A percentile compares a stretch with the other conserved stretches of the same genome.
phyloP scores from a whole-genome alignment of 2,888 invertebrate genomes.

The Dendrolimus pini region DNA sequence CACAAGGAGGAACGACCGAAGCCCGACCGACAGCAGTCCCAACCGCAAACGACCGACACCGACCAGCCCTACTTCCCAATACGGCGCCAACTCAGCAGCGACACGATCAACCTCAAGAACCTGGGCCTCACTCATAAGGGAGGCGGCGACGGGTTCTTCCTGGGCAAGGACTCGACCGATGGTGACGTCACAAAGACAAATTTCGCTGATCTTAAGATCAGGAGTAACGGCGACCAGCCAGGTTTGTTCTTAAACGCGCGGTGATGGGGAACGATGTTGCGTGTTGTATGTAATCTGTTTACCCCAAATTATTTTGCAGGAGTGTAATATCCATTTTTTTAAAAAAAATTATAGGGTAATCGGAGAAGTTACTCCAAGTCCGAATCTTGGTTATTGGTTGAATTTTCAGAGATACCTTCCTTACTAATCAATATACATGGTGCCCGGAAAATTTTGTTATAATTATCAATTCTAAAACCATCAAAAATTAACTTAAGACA shows the following conservation, averaged over 20 bases:
- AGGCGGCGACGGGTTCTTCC: conserved; percentile 66
- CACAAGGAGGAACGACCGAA: conserved; percentile 42
- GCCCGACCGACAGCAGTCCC: conserved; percentile 78
- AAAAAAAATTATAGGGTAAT: too few relatives aligned
- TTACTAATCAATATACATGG: too few relatives aligned
- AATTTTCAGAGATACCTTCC: too few relatives aligned
- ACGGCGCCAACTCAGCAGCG: conserved; percentile 78
- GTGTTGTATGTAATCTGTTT: neutral
- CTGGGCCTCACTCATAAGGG: conserved; percentile 42
- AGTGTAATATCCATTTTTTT: too few relatives aligned
- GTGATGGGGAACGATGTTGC: conserved; percentile 20
- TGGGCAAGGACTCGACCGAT: conserved; percentile 76
- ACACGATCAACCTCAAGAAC: conserved; percentile 59
- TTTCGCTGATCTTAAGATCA: conserved; percentile 83
- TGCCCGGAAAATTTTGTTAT: too few relatives aligned
- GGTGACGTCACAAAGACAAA: conserved; percentile 77
- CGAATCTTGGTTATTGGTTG: too few relatives aligned
- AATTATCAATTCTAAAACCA: too few relatives aligned
- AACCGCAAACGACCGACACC: conserved; percentile 40
- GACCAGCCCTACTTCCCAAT: conserved; percentile 43
- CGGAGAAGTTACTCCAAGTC: too few relatives aligned
- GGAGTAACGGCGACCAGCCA: conserved; percentile 67
- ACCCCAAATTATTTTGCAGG: neutral
- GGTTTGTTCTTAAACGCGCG: conserved; percentile 35
- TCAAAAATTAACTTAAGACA: too few relatives aligned